Conservation (phyloP, 1,140 invertebrate species). For the Cydia fagiglandana region DNA sequence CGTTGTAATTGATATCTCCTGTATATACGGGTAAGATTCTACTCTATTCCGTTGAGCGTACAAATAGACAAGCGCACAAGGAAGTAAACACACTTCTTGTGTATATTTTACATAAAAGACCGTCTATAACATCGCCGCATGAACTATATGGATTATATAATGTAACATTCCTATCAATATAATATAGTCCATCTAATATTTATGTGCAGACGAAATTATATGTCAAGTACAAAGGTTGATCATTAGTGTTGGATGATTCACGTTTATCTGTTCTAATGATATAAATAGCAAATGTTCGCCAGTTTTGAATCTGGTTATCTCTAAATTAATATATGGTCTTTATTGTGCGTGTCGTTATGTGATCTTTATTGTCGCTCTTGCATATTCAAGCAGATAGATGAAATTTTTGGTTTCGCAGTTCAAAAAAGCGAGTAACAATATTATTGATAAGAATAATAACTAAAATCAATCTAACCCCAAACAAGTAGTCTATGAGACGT, state of each 20-base stretch:
- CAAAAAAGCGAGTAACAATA: too few relatives aligned
- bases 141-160: too few relatives aligned
- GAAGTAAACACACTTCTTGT: neutral
- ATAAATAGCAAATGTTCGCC: neutral
- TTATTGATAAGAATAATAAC: too few relatives aligned
- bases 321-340: too few relatives aligned
- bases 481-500: too few relatives aligned
- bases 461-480: too few relatives aligned
- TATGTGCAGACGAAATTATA: neutral
- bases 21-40: slow-evolving; percentile 95
- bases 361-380: too few relatives aligned
- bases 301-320: neutral
- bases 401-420: too few relatives aligned
- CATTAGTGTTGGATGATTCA: neutral
- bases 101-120: neutral
- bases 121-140: too few relatives aligned
- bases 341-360: too few relatives aligned
- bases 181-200: neutral
- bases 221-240: neutral
- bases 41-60: neutral
- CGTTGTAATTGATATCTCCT: slow-evolving; percentile 98
- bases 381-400: too few relatives aligned
- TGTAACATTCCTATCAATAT: too few relatives aligned
- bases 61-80: neutral
- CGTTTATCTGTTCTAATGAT: neutral